Conservation (phyloP, 2,797 vertebrate genomes). For the Hippoglossus hippoglossus region DNA sequence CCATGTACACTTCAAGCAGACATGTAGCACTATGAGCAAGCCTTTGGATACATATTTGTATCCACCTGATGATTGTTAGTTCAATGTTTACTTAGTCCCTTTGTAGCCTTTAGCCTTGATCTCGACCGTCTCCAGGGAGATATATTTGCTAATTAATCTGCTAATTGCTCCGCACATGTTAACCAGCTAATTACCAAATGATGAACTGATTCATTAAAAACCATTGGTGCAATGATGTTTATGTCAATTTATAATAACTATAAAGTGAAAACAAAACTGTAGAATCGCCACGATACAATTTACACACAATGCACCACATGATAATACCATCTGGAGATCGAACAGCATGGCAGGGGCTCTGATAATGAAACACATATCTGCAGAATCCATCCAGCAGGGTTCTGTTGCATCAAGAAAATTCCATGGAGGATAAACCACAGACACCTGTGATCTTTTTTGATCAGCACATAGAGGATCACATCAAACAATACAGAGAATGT, state of each 20-base stretch:
- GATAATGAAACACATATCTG: slow-evolving; percentile 30
- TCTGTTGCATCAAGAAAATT: slow-evolving; percentile 9
- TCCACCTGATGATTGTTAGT: too few species aligned
- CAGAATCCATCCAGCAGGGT: slow-evolving; percentile 43
- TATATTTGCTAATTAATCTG: background rate
- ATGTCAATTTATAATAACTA: slow-evolving; percentile 26
- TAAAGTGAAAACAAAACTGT: background rate
- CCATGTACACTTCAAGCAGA: background rate
- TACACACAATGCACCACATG: slow-evolving; percentile 25
- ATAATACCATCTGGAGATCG: slow-evolving; percentile 42
- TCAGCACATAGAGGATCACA: slow-evolving; percentile 17
- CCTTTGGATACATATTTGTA: background rate
- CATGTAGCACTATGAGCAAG: background rate
- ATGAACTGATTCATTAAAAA: slow-evolving; percentile 32
- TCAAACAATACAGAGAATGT: slow-evolving; percentile 14
- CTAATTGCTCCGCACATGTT: background rate
- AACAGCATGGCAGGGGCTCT: slow-evolving; percentile 12
- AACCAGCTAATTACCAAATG: slow-evolving; percentile 8
- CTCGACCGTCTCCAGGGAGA: background rate
- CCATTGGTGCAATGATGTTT: slow-evolving; percentile 4
- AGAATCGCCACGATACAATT: background rate
- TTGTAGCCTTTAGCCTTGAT: background rate
- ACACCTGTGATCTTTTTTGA: slow-evolving; percentile 20
- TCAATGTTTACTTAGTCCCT: background rate
- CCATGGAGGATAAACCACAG: slow-evolving; percentile 12